A percentile compares a stretch with the other conserved stretches of the same genome.
Conservation (phyloP, 2,888 invertebrate species). For the Drosophila histrio region DNA sequence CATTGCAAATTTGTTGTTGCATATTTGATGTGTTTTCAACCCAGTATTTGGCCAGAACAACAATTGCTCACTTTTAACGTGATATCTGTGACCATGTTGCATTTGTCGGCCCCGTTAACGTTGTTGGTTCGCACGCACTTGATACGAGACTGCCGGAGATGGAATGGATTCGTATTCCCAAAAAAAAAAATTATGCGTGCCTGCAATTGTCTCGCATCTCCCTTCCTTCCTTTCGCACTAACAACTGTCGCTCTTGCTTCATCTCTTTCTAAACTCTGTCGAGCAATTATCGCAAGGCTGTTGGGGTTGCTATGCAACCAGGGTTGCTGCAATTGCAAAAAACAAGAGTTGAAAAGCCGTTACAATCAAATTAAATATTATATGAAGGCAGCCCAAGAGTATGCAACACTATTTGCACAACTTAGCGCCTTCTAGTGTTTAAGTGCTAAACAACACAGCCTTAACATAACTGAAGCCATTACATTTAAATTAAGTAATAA, state of each 20-base stretch:
- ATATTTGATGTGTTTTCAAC: conserved; percentile 13
- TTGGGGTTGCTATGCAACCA: conserved; percentile 6
- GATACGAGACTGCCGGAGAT: conserved; percentile 52
- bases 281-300: background rate
- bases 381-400: background rate
- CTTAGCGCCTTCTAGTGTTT: background rate
- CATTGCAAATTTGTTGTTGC: background rate
- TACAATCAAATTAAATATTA: background rate
- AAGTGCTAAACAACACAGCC: background rate
- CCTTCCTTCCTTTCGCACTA: background rate
- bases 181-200: conserved; percentile 18
- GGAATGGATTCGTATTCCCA: conserved; percentile 26
- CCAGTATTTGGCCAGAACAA: conserved; percentile 9
- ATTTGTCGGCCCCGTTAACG: conserved; percentile 50
- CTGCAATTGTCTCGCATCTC: conserved; percentile 14
- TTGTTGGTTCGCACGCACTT: conserved; percentile 58
- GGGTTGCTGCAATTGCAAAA: background rate
- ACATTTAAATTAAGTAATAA: too few relatives aligned
- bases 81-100: conserved; percentile 38
- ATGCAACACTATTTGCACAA: background rate
- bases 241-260: too few relatives aligned
- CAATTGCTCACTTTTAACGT: conserved; percentile 42
- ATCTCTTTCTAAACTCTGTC: background rate
- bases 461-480: background rate
- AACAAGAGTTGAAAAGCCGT: background rate